Evolutionary conservation across 1,140 invertebrate genomes (phyloP).

Genomic region (Dinoponera quadriceps): DNA sequence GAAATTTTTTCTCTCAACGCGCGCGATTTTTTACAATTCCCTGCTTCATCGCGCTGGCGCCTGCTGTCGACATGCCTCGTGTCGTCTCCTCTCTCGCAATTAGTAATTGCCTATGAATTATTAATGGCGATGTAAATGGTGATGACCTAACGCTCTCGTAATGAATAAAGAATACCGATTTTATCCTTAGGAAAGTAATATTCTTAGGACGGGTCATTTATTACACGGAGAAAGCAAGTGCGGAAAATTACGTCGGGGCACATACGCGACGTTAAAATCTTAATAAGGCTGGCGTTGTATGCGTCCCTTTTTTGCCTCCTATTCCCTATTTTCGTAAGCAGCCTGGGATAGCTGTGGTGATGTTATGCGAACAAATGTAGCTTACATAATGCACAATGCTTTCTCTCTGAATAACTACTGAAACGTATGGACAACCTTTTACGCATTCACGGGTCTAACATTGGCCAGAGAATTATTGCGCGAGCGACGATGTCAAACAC

Average conservation of each 20-base stretch:
- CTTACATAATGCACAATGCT: slow-evolving; percentile 11
- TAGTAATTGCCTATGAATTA: slow-evolving; percentile 47
- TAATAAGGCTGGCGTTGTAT: slow-evolving; percentile 4
- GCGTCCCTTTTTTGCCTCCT: neutral
- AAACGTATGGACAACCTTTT: neutral
- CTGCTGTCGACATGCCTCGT: slow-evolving; percentile 17
- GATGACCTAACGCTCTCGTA: slow-evolving; percentile 14
- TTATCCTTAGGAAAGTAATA: slow-evolving; percentile 8
- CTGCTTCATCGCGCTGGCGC: neutral
- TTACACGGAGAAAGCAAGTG: neutral
- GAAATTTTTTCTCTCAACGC: slow-evolving; percentile 9
- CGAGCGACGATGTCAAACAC: neutral
- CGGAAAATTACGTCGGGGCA: neutral
- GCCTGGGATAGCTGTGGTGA: neutral
- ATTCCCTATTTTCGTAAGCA: neutral
- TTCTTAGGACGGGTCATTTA: neutral
- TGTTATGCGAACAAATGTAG: neutral
- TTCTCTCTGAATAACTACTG: neutral
- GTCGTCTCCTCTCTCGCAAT: slow-evolving; percentile 20
- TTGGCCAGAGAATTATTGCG: neutral
- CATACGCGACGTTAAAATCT: neutral
- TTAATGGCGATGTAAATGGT: slow-evolving; percentile 39
- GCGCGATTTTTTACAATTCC: neutral
- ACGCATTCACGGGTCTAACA: neutral
- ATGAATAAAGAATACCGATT: slow-evolving; percentile 23